These are phyloP conservation scores for Chelon labrosus DNA, from an alignment of 2,797 vertebrate species.

Conservation along the genomic window DNA sequence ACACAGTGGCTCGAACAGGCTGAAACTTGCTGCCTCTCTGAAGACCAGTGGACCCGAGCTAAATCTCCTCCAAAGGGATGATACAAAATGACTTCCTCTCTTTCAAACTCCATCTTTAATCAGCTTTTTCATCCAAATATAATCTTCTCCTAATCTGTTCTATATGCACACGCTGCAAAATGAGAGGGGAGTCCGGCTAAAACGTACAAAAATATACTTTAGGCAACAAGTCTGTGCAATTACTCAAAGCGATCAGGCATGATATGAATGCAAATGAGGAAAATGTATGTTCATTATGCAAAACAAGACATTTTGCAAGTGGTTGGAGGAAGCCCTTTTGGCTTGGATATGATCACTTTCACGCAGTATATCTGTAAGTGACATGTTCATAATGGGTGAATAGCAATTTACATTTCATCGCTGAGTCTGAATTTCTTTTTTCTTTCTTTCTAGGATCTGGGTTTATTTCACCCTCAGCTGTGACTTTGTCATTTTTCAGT, in stretches of 20 bases:
- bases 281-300: conserved; percentile 63
- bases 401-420: conserved; percentile 10
- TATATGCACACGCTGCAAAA: conserved; percentile 34
- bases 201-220: conserved; percentile 55
- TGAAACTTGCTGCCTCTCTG: conserved; percentile 54
- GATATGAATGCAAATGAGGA: conserved; percentile 70
- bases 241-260: conserved; percentile 57
- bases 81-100: conserved; percentile 32
- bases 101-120: conserved; percentile 36
- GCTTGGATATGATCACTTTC: conserved; percentile 47
- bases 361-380: conserved; percentile 19
- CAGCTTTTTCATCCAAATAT: conserved; percentile 27
- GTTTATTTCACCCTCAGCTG: conserved; percentile 9
- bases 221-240: conserved; percentile 50
- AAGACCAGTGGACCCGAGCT: conserved; percentile 48
- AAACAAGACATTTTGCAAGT: conserved; percentile 62
- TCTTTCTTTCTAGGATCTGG: not conserved
- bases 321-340: conserved; percentile 64
- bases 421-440: conserved; percentile 19
- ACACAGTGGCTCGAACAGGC: conserved; percentile 48
- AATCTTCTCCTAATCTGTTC: conserved; percentile 44
- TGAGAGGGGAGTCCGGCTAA: conserved; percentile 37
- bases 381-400: conserved; percentile 36
- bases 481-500: conserved; percentile 1
- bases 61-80: conserved; percentile 36